Base-by-base conservation (phyloP, 2,888 invertebrate species). In the Taphrorychus bicolor region DNA sequence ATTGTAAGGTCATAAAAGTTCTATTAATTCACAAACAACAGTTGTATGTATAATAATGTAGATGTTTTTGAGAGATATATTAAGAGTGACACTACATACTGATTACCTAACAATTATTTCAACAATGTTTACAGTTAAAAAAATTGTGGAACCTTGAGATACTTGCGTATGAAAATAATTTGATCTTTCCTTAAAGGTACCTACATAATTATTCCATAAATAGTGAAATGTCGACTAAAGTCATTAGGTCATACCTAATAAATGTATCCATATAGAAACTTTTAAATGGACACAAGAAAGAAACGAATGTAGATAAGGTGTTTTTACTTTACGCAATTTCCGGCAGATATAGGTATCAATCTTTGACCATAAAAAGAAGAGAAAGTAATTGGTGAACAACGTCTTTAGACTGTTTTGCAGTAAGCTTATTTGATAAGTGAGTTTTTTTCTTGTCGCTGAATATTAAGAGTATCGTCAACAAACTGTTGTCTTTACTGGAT, bases 281-380 rank as follows among this genome's bases (percentile, higher is more conserved):
- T n/a, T n/a, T 19, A 17, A 18, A 48, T n/a, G 48, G 16, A 7
- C 7, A 9, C 48, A 48, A 48, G 16, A 48, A 48, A n/a, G 40
- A 48, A 48, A 14, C 16, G 9, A 18, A 14, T 48, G 17, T 48
- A 9, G 3, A 18, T 48, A 48, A 14, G 3, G 16, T 19, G 16
- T 9, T n/a, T 5, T 5, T 16, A 14, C 16, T 48, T 48, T 48
- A 48, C 48, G 48, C 48, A 48, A 48, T 56, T 56, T 56, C 17
- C n/a, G 40, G 17, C 17, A 24, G 54, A 24, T 14, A 18, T 11
- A 32, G 9, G 11, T 14, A 22, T 56, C 40, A 40, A 18, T 24
- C 54, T 5, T 5, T 32, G 54, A 32, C 40, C 54, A 56, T 56
- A 56, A 24, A 56, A 56, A 56, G 54, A 5, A 19, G 54, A 24